A percentile compares a stretch with the other conserved stretches of the same genome.
Evolutionary conservation across 2,113 vertebrate genomes (phyloP).

Genomic region (Eidolon helvum): DNA sequence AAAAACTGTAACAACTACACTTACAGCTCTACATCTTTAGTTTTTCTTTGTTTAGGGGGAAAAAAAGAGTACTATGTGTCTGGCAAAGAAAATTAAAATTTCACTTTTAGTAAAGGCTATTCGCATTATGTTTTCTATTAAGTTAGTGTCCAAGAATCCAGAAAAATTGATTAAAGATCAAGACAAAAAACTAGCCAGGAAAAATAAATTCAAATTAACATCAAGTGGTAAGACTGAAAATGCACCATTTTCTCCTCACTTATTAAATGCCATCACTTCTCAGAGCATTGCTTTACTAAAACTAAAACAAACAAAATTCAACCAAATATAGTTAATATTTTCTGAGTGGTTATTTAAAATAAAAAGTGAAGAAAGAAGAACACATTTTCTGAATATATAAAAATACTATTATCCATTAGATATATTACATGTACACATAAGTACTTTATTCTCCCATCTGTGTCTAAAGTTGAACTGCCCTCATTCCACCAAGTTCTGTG

Average conservation of each 20-base stretch:
- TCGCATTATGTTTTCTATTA: conserved; percentile 12
- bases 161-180: conserved; percentile 5
- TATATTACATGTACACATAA: no score
- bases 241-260: neutral
- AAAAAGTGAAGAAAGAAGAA: neutral
- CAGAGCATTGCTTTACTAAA: neutral
- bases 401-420: neutral
- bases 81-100: neutral
- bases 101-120: neutral
- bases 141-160: neutral
- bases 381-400: neutral
- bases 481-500: no score
- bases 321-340: neutral
- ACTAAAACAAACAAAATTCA: neutral
- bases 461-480: no score
- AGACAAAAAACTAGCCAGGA: neutral
- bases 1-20: neutral
- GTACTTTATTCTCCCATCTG: no score
- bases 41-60: neutral
- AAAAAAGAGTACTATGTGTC: neutral
- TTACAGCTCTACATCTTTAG: neutral
- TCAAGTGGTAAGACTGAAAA: neutral
- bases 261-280: neutral
- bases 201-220: conserved; percentile 21
- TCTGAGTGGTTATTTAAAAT: neutral